A percentile compares a stretch with the other conserved stretches of the same genome.
phyloP scores from a whole-genome alignment of 2,113 vertebrate species.

The Sceloporus undulatus region DNA sequence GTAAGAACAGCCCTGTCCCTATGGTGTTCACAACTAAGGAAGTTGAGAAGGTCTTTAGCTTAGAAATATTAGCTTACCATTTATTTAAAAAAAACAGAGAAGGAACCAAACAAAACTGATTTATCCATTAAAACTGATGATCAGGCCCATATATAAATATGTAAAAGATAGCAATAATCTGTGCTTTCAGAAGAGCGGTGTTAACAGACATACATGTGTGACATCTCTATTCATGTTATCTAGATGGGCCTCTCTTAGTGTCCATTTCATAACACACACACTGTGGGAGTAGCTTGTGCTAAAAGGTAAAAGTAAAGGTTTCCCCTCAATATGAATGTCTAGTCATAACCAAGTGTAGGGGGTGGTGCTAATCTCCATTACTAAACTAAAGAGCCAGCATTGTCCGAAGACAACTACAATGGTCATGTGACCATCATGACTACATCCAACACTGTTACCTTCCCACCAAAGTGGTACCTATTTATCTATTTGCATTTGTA shows the following conservation, averaged over 20 bases:
- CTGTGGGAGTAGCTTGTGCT: background rate
- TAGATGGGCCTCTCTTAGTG: background rate
- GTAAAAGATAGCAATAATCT: background rate
- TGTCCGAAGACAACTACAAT: too few relatives aligned
- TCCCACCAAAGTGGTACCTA: too few relatives aligned
- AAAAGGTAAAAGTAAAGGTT: background rate
- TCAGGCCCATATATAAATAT: background rate
- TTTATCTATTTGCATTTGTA: too few relatives aligned
- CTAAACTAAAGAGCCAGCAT: too few relatives aligned
- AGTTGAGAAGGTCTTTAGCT: background rate
- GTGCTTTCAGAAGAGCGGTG: background rate
- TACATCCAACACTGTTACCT: too few relatives aligned
- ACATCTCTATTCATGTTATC: background rate
- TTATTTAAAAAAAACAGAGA: background rate
- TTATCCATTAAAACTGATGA: background rate
- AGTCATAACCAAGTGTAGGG: too few relatives aligned
- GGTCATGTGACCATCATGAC: too few relatives aligned
- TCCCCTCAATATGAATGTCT: too few relatives aligned
- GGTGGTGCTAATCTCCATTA: too few relatives aligned
- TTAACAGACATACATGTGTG: background rate
- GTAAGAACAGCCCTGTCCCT: background rate
- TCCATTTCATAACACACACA: background rate
- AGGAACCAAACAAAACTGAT: background rate
- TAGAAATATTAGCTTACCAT: background rate
- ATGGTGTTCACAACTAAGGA: fast-evolving